Percentiles rank a stretch among this genome's conserved stretches.
These are phyloP conservation scores for Hyposoter didymator DNA, from an alignment of 2,888 invertebrate species.

Conservation along the genomic window DNA sequence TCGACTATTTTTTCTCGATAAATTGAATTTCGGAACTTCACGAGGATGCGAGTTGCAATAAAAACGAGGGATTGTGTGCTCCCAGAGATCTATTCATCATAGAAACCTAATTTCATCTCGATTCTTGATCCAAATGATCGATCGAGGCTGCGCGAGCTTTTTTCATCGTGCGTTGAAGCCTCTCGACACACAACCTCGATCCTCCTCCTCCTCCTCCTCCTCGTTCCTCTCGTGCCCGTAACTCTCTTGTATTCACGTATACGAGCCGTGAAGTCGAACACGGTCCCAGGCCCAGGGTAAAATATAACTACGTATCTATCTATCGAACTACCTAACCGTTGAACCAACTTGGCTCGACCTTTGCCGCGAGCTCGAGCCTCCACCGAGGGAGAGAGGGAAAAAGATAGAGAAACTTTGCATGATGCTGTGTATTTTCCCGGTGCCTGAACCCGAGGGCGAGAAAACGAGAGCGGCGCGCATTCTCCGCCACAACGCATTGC, in stretches of 20 bases:
- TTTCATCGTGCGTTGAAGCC: slow-evolving; percentile 6
- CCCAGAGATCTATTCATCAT: not conserved
- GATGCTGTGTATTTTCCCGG: slow-evolving; percentile 45
- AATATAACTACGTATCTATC: slow-evolving; percentile 56
- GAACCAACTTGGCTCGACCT: slow-evolving; percentile 67
- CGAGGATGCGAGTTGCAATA: not conserved
- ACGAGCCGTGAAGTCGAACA: slow-evolving; percentile 49
- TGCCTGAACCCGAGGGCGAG: slow-evolving; percentile 63
- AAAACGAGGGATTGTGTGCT: not conserved
- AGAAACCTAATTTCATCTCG: slow-evolving; percentile 13
- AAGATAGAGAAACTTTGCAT: slow-evolving; percentile 17
- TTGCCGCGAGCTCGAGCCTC: slow-evolving; percentile 47
- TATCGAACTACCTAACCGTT: slow-evolving; percentile 48
- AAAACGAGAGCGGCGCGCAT: slow-evolving; percentile 65
- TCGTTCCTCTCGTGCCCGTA: not conserved
- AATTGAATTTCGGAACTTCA: not conserved
- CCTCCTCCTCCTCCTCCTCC: not conserved
- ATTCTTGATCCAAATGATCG: slow-evolving; percentile 48
- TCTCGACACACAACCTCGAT: slow-evolving; percentile 56
- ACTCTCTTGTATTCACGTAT: slow-evolving; percentile 19
- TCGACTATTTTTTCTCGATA: too few relatives aligned
- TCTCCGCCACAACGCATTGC: slow-evolving; percentile 52
- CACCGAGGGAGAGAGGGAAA: slow-evolving; percentile 11
- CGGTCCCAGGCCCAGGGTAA: slow-evolving; percentile 62
- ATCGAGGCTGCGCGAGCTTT: slow-evolving; percentile 27